phyloP scores from a whole-genome alignment of 2,797 vertebrate species.

The Megalops cyprinoides region DNA sequence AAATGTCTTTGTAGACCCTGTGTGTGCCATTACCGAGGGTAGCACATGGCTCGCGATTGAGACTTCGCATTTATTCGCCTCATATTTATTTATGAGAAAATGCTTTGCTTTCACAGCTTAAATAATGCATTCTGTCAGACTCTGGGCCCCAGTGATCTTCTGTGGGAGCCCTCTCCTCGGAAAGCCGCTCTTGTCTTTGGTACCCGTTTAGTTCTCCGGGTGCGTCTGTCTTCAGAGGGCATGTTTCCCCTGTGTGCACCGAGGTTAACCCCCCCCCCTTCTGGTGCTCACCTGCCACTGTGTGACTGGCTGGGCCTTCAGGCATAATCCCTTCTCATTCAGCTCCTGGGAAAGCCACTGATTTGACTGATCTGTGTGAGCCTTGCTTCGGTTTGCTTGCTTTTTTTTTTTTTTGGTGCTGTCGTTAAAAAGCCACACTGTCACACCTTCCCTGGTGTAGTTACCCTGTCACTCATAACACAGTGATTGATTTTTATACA shows the following conservation, averaged over 20 bases:
- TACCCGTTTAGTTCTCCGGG: background rate
- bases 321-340: constrained; percentile 64
- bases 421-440: background rate
- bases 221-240: constrained; percentile 18
- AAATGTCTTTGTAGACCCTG: constrained; percentile 22
- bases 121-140: background rate
- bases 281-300: constrained; percentile 56
- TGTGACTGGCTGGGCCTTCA: constrained; percentile 51
- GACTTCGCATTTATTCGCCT: too few species aligned
- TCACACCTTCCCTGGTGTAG: background rate
- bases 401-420: background rate
- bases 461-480: background rate
- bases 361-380: constrained; percentile 62
- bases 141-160: background rate
- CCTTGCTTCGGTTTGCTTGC: constrained; percentile 44
- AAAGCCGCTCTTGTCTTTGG: background rate
- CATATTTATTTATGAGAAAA: background rate
- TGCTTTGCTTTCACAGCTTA: background rate
- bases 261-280: constrained; percentile 70
- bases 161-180: background rate
- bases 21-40: constrained; percentile 12
- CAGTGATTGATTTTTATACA: background rate
- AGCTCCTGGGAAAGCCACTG: constrained; percentile 60
- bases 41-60: constrained; percentile 6
- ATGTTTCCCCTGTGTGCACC: constrained; percentile 48